phyloP scores from a whole-genome alignment of 1,140 invertebrate species.

The Asobara japonica region DNA sequence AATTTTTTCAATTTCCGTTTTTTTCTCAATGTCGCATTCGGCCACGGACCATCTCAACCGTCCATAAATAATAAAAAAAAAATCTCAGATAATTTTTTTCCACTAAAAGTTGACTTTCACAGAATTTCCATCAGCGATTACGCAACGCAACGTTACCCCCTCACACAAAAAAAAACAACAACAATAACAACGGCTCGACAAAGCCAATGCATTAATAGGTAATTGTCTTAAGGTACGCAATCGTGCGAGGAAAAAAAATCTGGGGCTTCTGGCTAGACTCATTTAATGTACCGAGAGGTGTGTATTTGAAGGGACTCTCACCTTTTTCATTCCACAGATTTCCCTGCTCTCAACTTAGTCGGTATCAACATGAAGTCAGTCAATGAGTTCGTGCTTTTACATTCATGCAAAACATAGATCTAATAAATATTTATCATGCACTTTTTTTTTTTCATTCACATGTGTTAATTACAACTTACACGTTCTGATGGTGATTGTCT shows the following conservation, averaged over 20 bases:
- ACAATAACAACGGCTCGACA: not conserved
- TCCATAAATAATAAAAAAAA: too few species aligned
- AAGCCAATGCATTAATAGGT: not conserved
- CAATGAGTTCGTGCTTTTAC: constrained; percentile 61
- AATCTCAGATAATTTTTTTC: too few species aligned
- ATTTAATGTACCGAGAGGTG: not conserved
- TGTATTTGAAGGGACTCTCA: constrained; percentile 28
- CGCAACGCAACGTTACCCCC: too few species aligned
- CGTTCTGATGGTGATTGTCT: constrained; percentile 75
- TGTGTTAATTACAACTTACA: constrained; percentile 61
- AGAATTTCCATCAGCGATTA: too few species aligned
- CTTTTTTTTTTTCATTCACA: not conserved
- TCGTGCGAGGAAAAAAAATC: not conserved
- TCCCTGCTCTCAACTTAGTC: not conserved
- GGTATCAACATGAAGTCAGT: constrained; percentile 52
- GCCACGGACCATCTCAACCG: too few species aligned
- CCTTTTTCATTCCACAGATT: constrained; percentile 11
- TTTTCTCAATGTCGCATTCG: too few species aligned
- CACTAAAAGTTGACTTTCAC: too few species aligned
- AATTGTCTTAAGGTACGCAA: constrained; percentile 13
- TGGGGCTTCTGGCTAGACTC: constrained; percentile 26
- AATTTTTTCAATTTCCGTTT: too few species aligned
- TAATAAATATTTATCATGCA: not conserved
- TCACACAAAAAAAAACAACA: not conserved
- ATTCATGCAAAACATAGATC: constrained; percentile 31